Percentiles rank a stretch among this genome's conserved stretches.
phyloP scores from a whole-genome alignment of 2,888 invertebrate species.

The Ramazzottius varieornatus region DNA sequence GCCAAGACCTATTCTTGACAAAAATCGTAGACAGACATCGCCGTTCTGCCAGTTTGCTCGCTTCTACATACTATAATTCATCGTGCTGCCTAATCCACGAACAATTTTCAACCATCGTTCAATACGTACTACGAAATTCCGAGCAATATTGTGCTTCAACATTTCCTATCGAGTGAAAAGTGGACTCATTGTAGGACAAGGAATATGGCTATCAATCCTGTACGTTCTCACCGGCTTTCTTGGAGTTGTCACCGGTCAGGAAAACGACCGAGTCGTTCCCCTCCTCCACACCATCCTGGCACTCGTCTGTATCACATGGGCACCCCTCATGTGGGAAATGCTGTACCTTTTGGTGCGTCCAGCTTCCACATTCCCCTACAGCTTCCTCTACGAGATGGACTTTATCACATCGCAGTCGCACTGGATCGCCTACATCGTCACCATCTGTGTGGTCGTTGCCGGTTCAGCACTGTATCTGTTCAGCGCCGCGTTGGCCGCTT shows the following conservation, averaged over 20 bases:
- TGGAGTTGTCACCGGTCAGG: not conserved
- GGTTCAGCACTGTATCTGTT: not conserved
- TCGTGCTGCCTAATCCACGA: too few species aligned
- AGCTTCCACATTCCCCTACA: not conserved
- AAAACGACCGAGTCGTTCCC: not conserved
- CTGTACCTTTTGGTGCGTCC: not conserved
- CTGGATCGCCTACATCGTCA: not conserved
- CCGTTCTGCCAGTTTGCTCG: too few species aligned
- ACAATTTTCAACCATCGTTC: too few species aligned
- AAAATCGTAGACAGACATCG: too few species aligned
- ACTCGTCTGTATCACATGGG: not conserved
- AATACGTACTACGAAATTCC: too few species aligned
- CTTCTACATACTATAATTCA: too few species aligned
- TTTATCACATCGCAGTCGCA: not conserved
- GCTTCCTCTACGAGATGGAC: conserved; percentile 1
- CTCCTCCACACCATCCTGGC: not conserved
- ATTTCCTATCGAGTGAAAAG: too few species aligned
- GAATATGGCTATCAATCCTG: not conserved
- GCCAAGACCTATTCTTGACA: too few species aligned
- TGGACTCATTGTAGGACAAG: too few species aligned
- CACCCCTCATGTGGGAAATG: not conserved
- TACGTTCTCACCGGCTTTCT: not conserved
- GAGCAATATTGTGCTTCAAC: too few species aligned
- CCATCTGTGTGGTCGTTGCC: not conserved
- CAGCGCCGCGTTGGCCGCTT: not conserved